Percentiles rank a stretch among this genome's conserved stretches.
phyloP scores from a whole-genome alignment of 2,888 invertebrate genomes.

The Tillus elongatus region DNA sequence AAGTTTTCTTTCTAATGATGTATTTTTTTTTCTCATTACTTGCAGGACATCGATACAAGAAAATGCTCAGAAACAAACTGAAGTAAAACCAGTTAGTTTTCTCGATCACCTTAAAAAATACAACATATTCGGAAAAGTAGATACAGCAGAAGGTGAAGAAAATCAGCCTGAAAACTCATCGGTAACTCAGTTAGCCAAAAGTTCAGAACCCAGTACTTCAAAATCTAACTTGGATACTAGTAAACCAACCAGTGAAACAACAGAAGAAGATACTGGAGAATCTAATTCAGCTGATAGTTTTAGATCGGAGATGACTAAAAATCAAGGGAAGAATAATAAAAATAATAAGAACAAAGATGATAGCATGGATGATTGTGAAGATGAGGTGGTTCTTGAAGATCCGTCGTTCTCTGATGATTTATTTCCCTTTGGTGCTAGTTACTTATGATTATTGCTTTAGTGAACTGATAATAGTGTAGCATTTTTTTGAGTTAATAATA shows the following conservation, averaged over 20 bases:
- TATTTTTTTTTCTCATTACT: too few species aligned
- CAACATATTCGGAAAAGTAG: slow-evolving; percentile 20
- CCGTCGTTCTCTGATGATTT: not conserved
- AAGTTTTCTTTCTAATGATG: too few species aligned
- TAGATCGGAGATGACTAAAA: not conserved
- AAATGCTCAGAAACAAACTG: slow-evolving; percentile 6
- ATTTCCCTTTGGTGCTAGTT: slow-evolving; percentile 2
- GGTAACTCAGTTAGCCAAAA: not conserved
- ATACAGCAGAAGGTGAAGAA: not conserved
- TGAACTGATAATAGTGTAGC: too few species aligned
- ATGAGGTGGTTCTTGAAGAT: not conserved
- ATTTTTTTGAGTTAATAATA: too few species aligned
- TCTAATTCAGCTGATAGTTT: slow-evolving; percentile 1
- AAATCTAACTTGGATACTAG: not conserved
- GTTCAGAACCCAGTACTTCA: not conserved
- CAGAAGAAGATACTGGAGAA: not conserved
- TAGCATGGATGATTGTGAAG: not conserved
- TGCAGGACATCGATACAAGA: slow-evolving; percentile 15
- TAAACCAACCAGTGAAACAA: not conserved
- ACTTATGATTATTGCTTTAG: not conserved
- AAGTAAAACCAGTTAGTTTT: slow-evolving; percentile 17
- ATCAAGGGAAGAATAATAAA: not conserved
- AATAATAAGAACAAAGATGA: not conserved
- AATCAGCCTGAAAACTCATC: not conserved
- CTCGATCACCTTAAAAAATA: slow-evolving; percentile 21